phyloP scores from a whole-genome alignment of 2,113 vertebrate genomes.

The Bubo blakistoni region DNA sequence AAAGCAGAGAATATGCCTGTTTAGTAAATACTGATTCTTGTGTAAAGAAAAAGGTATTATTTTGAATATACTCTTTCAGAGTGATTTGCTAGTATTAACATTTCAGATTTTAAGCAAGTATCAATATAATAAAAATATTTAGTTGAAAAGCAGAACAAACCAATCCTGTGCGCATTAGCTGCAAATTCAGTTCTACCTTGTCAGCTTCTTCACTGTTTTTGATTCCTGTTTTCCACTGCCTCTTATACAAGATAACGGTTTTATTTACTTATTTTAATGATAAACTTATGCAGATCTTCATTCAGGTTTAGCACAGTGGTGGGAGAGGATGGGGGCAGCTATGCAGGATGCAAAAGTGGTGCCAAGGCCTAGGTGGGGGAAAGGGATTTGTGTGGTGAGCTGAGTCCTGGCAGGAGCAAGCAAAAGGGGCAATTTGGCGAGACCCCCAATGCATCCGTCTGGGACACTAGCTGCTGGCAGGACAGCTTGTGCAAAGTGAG shows the following conservation, averaged over 20 bases:
- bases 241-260: neutral
- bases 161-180: neutral
- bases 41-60: neutral
- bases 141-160: neutral
- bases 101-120: neutral
- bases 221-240: neutral
- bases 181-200: neutral
- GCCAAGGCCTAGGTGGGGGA: rapidly evolving
- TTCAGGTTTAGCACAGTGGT: neutral
- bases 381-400: neutral
- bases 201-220: neutral
- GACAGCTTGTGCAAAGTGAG: neutral
- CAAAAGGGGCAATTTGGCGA: neutral
- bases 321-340: neutral
- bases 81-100: neutral
- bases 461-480: neutral
- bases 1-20: neutral
- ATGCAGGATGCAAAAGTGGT: neutral
- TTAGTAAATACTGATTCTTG: neutral
- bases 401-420: neutral
- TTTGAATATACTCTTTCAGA: neutral
- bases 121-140: neutral
- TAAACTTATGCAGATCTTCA: neutral
- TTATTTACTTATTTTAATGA: neutral
- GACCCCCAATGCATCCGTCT: rapidly evolving